Evolutionary conservation across 2,113 vertebrate species (phyloP), one percentile per base, ranked within the genome.

Genomic region (Mus pahari): DNA sequence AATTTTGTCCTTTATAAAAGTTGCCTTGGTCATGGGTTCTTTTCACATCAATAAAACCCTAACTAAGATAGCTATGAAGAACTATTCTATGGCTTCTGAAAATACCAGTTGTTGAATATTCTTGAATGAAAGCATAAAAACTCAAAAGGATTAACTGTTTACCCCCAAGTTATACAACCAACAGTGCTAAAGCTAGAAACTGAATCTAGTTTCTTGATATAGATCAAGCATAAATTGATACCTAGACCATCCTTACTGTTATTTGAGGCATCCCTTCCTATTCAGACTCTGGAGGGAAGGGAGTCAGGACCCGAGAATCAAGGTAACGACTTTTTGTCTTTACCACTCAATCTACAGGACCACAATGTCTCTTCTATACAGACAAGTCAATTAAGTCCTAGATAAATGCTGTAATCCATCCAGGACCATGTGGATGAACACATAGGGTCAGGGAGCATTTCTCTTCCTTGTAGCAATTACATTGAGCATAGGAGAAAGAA

Each of bases 291-390:
- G 16, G 36, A 50, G 22, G 13, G 1, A 50, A 88, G 22, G 39
- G 19, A 58, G 28, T 53, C 48, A 28, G 39, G 19, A 55, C 33
- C 58, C 31, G 22, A 73, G 62, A 71, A 68, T 50, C 36, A 8
- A 79, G 14, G 3, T 0, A 6, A 70, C 31, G 2, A 0, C 6
- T 22, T 58, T 31, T n/a, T 9, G 8, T 20, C 31, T 45, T 48
- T 75, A 50, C 64, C 33, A 45, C 5, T 79, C 93, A 39, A 33
- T 79, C 19, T 36, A 60, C 4, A 70, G 64, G 20, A 36, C 20
- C 0, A 17, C 7, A 26, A 88, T 79, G 50, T 74, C 4, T 14
- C 81, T 19, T 74, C 42, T 53, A 33, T 5, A 42, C 4, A 86
- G 50, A 70, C 36, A 70, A 75, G 42, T 39, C 55, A 88, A 36